These are phyloP conservation scores for Callionymus lyra DNA, from an alignment of 2,113 vertebrate species.

Conservation along the genomic window DNA sequence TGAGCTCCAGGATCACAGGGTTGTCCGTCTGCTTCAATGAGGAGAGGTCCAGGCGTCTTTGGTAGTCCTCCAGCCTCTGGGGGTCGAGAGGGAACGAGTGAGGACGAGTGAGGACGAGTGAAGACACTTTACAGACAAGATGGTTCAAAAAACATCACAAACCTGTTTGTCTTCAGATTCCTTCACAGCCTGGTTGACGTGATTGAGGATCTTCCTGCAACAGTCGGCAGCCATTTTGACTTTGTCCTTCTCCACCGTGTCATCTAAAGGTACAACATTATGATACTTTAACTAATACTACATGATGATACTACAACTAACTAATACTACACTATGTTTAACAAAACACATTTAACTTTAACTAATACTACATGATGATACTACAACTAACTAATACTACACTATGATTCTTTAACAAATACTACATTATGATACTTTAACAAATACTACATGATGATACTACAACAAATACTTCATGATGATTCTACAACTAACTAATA, in stretches of 20 bases:
- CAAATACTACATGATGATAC: no score
- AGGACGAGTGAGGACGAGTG: conserved; percentile 16
- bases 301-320: no score
- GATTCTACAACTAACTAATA: no score
- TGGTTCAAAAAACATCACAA: conserved; percentile 6
- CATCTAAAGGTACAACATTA: no score
- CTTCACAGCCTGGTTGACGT: conserved; percentile 94
- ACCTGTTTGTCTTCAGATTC: conserved; percentile 98
- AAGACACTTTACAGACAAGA: conserved; percentile 3
- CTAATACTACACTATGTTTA: no score
- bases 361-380: no score
- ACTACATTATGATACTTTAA: no score
- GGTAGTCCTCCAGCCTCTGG: conserved; percentile 94
- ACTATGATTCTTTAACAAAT: no score
- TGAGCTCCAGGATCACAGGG: conserved; percentile 87
- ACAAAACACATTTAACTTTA: no score
- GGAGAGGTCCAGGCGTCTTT: conserved; percentile 88
- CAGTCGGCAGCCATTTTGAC: conserved; percentile 90
- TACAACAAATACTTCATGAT: no score
- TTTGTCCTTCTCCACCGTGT: conserved; percentile 79
- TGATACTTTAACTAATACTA: no score
- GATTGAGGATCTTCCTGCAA: conserved; percentile 88
- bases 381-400: no score
- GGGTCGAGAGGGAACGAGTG: background rate
- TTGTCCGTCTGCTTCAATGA: conserved; percentile 90